phyloP scores from a whole-genome alignment of 1,140 invertebrate species.

The Gryon sp. region DNA sequence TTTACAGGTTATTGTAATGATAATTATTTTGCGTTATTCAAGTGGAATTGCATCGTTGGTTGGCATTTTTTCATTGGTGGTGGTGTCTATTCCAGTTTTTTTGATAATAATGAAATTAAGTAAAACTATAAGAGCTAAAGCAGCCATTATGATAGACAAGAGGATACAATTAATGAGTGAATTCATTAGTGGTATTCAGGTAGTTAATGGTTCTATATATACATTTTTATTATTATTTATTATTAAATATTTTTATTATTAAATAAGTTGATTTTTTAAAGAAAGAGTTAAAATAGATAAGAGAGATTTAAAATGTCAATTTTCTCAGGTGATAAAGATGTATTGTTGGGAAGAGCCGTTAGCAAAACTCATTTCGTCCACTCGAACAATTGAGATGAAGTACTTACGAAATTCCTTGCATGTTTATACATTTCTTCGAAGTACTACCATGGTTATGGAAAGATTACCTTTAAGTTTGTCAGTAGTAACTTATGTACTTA shows the following conservation, averaged over 20 bases:
- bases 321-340: slow-evolving; percentile 86
- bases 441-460: slow-evolving; percentile 85
- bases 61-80: neutral
- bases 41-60: neutral
- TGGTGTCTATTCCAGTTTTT: neutral
- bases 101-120: slow-evolving; percentile 70
- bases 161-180: slow-evolving; percentile 90
- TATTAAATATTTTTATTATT: too few species aligned
- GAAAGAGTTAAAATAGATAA: too few species aligned
- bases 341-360: slow-evolving; percentile 88
- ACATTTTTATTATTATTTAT: too few species aligned
- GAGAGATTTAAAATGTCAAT: too few species aligned
- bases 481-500: slow-evolving; percentile 84
- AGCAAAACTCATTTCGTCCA: slow-evolving; percentile 79
- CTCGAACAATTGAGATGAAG: slow-evolving; percentile 83
- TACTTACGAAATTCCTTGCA: slow-evolving; percentile 85
- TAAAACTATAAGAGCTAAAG: slow-evolving; percentile 79
- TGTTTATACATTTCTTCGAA: slow-evolving; percentile 85
- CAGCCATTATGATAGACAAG: slow-evolving; percentile 84
- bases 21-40: neutral
- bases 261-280: too few species aligned
- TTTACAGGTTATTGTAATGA: neutral
- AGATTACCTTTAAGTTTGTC: slow-evolving; percentile 87
- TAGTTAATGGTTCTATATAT: too few species aligned
- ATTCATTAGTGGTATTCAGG: slow-evolving; percentile 85